These are phyloP conservation scores for Dynastes maya DNA, from an alignment of 2,888 invertebrate genomes.

Conservation along the genomic window DNA sequence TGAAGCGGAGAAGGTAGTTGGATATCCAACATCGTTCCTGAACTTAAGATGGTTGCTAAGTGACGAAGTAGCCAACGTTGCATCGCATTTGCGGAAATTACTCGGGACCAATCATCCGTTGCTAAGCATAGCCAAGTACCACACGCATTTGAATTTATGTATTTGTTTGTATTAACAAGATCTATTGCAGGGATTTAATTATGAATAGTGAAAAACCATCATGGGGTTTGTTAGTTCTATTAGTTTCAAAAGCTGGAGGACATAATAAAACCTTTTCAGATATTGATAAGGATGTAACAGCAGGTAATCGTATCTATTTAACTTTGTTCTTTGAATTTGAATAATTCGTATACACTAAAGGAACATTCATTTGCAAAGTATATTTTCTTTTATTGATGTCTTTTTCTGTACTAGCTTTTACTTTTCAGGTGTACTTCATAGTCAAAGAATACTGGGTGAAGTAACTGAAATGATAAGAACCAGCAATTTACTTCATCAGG, in stretches of 20 bases:
- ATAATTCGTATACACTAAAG: background rate
- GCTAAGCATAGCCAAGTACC: conserved; percentile 88
- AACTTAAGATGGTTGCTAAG: conserved; percentile 94
- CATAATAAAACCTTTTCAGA: conserved; percentile 83
- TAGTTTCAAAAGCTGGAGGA: conserved; percentile 93
- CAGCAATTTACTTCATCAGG: conserved; percentile 86
- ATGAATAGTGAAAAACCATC: conserved; percentile 54
- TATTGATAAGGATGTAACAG: conserved; percentile 87
- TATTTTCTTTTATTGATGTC: no score
- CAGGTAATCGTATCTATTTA: conserved; percentile 68
- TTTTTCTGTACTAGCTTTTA: no score
- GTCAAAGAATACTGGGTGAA: conserved; percentile 91
- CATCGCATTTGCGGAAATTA: conserved; percentile 89
- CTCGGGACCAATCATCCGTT: conserved; percentile 96
- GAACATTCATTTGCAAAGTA: no score
- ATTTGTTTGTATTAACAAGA: background rate
- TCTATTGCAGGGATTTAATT: conserved; percentile 52
- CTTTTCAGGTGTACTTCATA: conserved; percentile 81
- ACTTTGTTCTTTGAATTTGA: background rate
- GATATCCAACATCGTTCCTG: conserved; percentile 95
- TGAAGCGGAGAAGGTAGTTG: conserved; percentile 96
- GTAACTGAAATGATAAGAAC: conserved; percentile 96
- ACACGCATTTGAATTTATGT: background rate
- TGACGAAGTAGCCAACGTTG: conserved; percentile 96
- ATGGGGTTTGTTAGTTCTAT: conserved; percentile 91